A percentile compares a stretch with the other conserved stretches of the same genome.
Conservation (phyloP, 2,113 vertebrate genomes). For the Pterocles gutturalis region DNA sequence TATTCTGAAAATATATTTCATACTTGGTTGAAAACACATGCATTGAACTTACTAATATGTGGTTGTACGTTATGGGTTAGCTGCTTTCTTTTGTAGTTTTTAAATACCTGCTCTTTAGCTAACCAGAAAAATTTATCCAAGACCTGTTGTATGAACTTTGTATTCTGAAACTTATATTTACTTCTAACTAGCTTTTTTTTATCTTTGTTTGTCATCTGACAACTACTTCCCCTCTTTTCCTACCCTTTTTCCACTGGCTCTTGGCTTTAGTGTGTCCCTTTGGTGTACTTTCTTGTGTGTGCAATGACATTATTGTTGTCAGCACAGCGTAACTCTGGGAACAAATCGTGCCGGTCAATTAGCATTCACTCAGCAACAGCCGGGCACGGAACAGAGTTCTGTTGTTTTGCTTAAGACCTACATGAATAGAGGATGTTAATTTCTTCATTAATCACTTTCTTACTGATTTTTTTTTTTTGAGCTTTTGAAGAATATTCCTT, state of each 20-base stretch:
- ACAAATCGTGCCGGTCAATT: neutral
- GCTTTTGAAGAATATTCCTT: constrained; percentile 21
- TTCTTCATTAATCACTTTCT: constrained; percentile 25
- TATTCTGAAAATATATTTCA: neutral
- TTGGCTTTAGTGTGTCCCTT: neutral
- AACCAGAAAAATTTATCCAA: neutral
- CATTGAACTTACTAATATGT: neutral
- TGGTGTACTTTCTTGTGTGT: neutral
- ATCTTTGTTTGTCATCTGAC: neutral
- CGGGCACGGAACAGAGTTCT: neutral
- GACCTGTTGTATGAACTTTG: neutral
- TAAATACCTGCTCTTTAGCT: neutral
- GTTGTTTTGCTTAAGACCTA: neutral
- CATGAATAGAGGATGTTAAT: neutral
- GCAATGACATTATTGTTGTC: neutral
- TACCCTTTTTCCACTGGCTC: neutral
- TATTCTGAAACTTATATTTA: neutral
- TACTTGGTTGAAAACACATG: neutral
- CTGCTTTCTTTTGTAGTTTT: neutral
- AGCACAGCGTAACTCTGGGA: neutral
- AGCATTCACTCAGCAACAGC: neutral
- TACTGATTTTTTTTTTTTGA: neutral
- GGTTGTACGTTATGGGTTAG: neutral
- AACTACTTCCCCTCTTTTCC: neutral
- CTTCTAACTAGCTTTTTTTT: neutral